A percentile compares a stretch with the other conserved stretches of the same genome.
phyloP scores from a whole-genome alignment of 37 sponge, comb jelly and placozoan species.

The Spongia lamella region DNA sequence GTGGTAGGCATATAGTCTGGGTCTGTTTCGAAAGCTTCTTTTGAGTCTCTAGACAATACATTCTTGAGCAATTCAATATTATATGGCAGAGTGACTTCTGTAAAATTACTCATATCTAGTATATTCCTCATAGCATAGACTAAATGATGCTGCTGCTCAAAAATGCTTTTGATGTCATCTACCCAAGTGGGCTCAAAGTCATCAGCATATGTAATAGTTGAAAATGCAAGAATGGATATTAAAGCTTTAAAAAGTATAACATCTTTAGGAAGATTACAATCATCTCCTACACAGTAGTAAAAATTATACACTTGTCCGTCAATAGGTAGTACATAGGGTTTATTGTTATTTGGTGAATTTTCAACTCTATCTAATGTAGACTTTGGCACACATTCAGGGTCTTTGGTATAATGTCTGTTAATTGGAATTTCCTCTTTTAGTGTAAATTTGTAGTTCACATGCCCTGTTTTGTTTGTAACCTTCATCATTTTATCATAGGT shows the following conservation, averaged over 20 bases:
- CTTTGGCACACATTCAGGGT: no score
- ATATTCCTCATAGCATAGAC: slow-evolving; percentile 53
- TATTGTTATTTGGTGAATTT: no score
- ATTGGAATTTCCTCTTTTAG: not conserved
- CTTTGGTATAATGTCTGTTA: not conserved
- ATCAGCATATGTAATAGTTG: not conserved
- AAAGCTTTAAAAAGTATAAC: not conserved
- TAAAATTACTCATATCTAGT: slow-evolving; percentile 40
- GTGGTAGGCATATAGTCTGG: slow-evolving; percentile 74
- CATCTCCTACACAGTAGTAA: not conserved
- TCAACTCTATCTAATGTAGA: no score
- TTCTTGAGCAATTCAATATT: slow-evolving; percentile 30
- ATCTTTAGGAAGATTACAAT: no score
- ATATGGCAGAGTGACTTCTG: slow-evolving; percentile 11
- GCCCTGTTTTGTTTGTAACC: not conserved
- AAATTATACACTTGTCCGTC: slow-evolving; percentile 22
- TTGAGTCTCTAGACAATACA: slow-evolving; percentile 16
- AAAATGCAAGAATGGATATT: slow-evolving; percentile 4
- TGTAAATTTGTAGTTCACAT: not conserved
- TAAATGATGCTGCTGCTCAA: slow-evolving; percentile 21
- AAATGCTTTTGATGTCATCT: slow-evolving; percentile 29
- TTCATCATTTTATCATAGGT: not conserved
- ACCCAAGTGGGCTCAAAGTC: slow-evolving; percentile 6
- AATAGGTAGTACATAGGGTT: not conserved
- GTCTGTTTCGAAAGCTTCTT: no score